Evolutionary conservation across 2,113 vertebrate genomes (phyloP), one percentile per base, ranked within the genome.

Genomic region (Petrocephalus microphthalmus): DNA sequence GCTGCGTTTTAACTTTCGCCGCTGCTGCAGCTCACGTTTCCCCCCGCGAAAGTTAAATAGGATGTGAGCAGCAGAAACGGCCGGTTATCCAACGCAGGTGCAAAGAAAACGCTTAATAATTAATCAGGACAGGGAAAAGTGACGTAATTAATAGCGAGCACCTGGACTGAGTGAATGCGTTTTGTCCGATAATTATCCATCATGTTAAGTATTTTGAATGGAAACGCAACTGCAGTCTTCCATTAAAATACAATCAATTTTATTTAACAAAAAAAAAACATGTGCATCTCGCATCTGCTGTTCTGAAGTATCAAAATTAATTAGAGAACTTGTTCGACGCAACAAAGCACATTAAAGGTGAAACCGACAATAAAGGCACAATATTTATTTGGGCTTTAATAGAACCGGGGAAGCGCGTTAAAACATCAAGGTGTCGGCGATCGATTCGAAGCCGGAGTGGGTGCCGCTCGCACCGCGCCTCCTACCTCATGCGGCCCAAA

Each of bases 181-280:
- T 87, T 67, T 71, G 86, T 57, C 22, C 45, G 42, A 29, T 87
- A 71, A 87, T 87, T 87, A 87, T 71, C 53, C 53, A 87, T 87
- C 57, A 87, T 49, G 20, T 87, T 2, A 49, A 67, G 56, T 51
- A 25, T 67, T 87, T 71, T 87, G 86, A 87, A 49, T 51, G 60
- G 29, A n/a, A 49, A 52, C 7, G 85, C 85, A 37, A 86, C 56
- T 86, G 85, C 54, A 57, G 3, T 64, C 19, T 45, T 64, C 85
- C 54, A 45, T 51, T 87, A 87, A 87, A 87, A 85, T n/a, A 56
- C 33, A 33, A 85, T 85, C 81, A 54, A 64, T 86, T 86, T 60
- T 85, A 54, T 54, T 25, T n/a, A 29, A 42, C 42, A 67, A 67
- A 60, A 64, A 33, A n/a, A 86, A 33, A 60, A 33, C 53, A 60